Conservation (phyloP, 2,888 invertebrate species). For the Busseola fusca region DNA sequence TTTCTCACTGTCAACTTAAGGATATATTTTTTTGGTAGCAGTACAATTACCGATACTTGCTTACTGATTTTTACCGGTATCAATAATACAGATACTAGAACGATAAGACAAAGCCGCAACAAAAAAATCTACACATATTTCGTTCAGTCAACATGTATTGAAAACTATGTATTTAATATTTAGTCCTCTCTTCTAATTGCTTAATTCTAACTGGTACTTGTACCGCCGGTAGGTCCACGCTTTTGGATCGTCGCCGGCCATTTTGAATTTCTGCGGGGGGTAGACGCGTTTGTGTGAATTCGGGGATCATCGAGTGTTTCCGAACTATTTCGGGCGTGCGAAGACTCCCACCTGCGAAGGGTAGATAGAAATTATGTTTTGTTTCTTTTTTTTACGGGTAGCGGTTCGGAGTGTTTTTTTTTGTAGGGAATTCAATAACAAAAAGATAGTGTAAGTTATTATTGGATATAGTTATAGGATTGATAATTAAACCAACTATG, state of each 20-base stretch:
- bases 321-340: slow-evolving; percentile 76
- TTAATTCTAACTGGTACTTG: slow-evolving; percentile 85
- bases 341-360: slow-evolving; percentile 72
- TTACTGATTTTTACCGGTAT: too few species aligned
- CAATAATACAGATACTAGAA: background rate
- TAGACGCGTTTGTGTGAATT: slow-evolving; percentile 68
- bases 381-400: background rate
- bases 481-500: background rate
- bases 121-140: background rate
- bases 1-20: background rate
- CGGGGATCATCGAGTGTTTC: slow-evolving; percentile 78
- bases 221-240: slow-evolving; percentile 85
- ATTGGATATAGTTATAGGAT: background rate
- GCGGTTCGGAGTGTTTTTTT: slow-evolving; percentile 8
- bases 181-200: slow-evolving; percentile 78
- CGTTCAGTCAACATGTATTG: slow-evolving; percentile 25
- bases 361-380: slow-evolving; percentile 3
- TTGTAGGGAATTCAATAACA: background rate
- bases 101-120: too few species aligned
- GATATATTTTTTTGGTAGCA: background rate
- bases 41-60: too few species aligned
- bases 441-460: background rate
- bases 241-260: slow-evolving; percentile 81
- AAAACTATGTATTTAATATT: slow-evolving; percentile 52
- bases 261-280: slow-evolving; percentile 69